phyloP scores from a whole-genome alignment of 2,888 invertebrate species.

The Diaprepes abbreviatus region DNA sequence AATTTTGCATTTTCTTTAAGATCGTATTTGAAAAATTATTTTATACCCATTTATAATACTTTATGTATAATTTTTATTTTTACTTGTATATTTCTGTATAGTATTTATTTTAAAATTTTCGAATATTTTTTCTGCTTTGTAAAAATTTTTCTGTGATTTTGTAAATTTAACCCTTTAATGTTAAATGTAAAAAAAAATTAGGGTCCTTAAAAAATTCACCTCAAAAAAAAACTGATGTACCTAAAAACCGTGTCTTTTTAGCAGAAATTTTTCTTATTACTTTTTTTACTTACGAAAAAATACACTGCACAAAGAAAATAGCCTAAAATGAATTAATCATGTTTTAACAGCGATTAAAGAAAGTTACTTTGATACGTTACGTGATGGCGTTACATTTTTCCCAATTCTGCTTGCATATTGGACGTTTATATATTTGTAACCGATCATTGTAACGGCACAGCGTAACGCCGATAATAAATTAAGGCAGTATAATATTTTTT shows the following conservation, averaged over 20 bases:
- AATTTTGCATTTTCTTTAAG: too few species aligned
- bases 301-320: too few species aligned
- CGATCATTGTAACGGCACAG: too few species aligned
- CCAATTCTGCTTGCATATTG: too few species aligned
- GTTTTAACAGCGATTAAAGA: too few species aligned
- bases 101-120: constrained; percentile 38
- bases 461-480: too few species aligned
- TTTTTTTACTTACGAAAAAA: constrained; percentile 23
- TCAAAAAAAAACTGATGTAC: constrained; percentile 41
- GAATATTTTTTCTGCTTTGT: constrained; percentile 31
- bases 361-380: too few species aligned
- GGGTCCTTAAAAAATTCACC: constrained; percentile 19
- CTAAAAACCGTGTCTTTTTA: constrained; percentile 45
- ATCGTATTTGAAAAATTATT: too few species aligned
- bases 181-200: constrained; percentile 30
- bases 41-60: neutral
- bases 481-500: too few species aligned
- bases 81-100: constrained; percentile 44
- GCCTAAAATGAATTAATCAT: too few species aligned
- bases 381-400: too few species aligned
- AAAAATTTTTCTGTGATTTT: constrained; percentile 43
- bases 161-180: constrained; percentile 31
- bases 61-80: constrained; percentile 15
- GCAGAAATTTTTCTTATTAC: constrained; percentile 33
- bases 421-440: too few species aligned